Percentiles rank a stretch among this genome's conserved stretches.
Conservation (phyloP, 2,888 invertebrate genomes). For the Drosophila kanekoi region DNA sequence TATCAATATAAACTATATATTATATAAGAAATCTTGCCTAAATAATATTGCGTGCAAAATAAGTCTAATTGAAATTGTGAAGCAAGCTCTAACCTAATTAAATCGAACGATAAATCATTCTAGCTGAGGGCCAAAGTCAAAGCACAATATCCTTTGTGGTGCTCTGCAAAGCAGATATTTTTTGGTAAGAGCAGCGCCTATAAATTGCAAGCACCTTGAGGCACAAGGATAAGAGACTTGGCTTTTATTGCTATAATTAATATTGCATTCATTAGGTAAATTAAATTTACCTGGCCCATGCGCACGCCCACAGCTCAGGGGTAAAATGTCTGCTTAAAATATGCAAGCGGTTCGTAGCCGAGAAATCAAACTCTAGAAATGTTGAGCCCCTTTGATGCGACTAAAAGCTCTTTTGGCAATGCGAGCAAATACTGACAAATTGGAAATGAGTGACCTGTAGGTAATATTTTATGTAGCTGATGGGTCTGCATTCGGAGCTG, state of each 20-base stretch:
- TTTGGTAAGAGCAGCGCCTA: slow-evolving; percentile 11
- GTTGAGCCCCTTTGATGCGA: slow-evolving; percentile 30
- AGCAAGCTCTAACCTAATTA: slow-evolving; percentile 33
- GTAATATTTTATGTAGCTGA: slow-evolving; percentile 55
- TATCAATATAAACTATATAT: not conserved
- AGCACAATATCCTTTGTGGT: slow-evolving; percentile 28
- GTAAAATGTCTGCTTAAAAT: slow-evolving; percentile 33
- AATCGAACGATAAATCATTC: slow-evolving; percentile 9
- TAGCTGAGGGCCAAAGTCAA: slow-evolving; percentile 10
- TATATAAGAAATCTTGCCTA: no score
- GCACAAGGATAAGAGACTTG: slow-evolving; percentile 8
- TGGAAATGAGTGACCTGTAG: slow-evolving; percentile 46
- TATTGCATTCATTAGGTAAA: slow-evolving; percentile 64
- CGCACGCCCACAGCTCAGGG: not conserved
- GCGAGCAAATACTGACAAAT: slow-evolving; percentile 52
- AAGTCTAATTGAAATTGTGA: slow-evolving; percentile 1
- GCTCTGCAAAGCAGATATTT: slow-evolving; percentile 21
- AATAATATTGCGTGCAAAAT: no score
- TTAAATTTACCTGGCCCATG: slow-evolving; percentile 27
- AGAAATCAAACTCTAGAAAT: slow-evolving; percentile 31
- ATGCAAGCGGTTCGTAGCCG: slow-evolving; percentile 34
- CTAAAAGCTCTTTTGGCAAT: slow-evolving; percentile 50
- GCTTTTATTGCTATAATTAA: slow-evolving; percentile 52
- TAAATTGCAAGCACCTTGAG: slow-evolving; percentile 28
- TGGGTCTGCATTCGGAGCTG: not conserved